Evolutionary conservation across 1,140 invertebrate genomes (phyloP).

Genomic region (Gyrodactylus salaris): DNA sequence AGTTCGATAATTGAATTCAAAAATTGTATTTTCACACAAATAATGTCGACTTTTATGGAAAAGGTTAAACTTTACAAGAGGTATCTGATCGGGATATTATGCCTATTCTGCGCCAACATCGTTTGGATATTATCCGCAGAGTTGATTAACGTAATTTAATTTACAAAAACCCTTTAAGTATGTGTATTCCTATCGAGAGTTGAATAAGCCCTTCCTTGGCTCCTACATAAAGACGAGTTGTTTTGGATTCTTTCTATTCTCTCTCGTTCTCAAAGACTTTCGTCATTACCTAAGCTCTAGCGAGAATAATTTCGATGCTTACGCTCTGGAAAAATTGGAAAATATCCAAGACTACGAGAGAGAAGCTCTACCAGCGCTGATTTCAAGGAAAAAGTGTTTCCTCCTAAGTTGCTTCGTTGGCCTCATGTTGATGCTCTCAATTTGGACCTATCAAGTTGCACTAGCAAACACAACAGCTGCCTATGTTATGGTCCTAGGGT

Average conservation of each 20-base stretch:
- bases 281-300: neutral
- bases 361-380: neutral
- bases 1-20: too few species aligned
- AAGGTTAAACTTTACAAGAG: too few species aligned
- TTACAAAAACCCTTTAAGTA: too few species aligned
- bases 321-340: neutral
- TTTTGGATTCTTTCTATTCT: neutral
- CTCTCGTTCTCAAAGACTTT: neutral
- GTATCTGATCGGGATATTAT: too few species aligned
- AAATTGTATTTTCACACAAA: too few species aligned
- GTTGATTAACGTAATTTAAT: too few species aligned
- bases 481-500: neutral
- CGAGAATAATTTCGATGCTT: neutral
- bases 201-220: neutral
- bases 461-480: neutral
- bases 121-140: too few species aligned
- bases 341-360: neutral
- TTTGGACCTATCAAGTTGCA: neutral
- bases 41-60: too few species aligned
- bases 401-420: neutral
- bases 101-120: too few species aligned
- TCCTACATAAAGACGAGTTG: neutral
- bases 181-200: too few species aligned
- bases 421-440: neutral
- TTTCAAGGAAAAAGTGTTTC: neutral